These are phyloP conservation scores for Lagorchestes hirsutus DNA, from an alignment of 2,797 vertebrate genomes.

Conservation along the genomic window DNA sequence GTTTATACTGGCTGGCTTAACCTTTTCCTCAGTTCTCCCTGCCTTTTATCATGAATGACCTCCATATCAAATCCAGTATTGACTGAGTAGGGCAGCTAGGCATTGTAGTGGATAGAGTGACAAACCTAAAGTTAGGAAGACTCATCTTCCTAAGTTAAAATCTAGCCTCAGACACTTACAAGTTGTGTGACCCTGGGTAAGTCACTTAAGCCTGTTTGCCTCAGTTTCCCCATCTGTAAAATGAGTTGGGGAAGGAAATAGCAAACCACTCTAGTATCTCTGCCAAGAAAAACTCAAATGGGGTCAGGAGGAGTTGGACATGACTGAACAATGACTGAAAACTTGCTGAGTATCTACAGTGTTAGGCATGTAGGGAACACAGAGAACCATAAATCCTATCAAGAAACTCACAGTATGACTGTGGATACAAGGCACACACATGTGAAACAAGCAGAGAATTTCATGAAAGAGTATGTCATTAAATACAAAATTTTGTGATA, in stretches of 20 bases:
- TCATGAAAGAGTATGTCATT: neutral
- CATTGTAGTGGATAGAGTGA: neutral
- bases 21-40: neutral
- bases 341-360: neutral
- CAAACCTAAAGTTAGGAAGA: neutral
- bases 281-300: neutral
- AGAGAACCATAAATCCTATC: neutral
- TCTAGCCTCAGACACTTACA: neutral
- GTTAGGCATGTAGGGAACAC: neutral
- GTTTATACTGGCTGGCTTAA: rapidly evolving
- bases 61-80: neutral
- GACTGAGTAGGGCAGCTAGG: neutral
- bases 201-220: neutral
- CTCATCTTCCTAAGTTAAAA: neutral
- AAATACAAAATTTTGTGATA: neutral
- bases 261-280: neutral
- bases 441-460: neutral
- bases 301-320: neutral
- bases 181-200: neutral
- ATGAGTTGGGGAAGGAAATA: neutral
- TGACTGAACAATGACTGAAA: too few relatives aligned
- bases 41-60: neutral
- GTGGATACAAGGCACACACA: too few relatives aligned
- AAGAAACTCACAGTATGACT: neutral
- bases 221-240: neutral